Evolutionary conservation across 2,113 vertebrate genomes (phyloP), one percentile per base, ranked within the genome.

Genomic region (Callaeas wilsoni): DNA sequence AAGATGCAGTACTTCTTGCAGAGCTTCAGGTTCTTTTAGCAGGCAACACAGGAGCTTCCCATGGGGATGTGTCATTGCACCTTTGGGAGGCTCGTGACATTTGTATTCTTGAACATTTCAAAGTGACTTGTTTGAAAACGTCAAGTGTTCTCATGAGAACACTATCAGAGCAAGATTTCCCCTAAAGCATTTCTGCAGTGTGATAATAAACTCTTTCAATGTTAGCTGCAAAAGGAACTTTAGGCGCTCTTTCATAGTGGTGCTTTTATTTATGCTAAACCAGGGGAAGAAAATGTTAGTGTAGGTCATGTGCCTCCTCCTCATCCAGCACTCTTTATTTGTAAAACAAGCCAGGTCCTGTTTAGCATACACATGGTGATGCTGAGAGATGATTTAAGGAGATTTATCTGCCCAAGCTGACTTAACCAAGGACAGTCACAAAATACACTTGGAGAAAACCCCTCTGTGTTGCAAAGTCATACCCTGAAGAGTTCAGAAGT

Each of bases 191-290:
- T 95, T 93, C 74, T 95, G 53, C 67, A 84, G 30, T 16, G 37
- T 57, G 41, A 77, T 92, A 89, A 86, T 91, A 90, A 92, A 94
- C 47, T 83, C 68, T 87, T 92, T 95, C 93, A 90, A 13, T 84
- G 59, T 79, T 83, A 89, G 62, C 75, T 91, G 83, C 84, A 97
- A 78, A 96, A 86, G 12, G 35, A 91, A 53, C 87, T 89, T 94
- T 37, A 93, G 86, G 60, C 35, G 13, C 47, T 53, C 64, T 90
- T 92, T 92, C 83, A 91, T 59, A 87, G 62, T 50, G n/a, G 59
- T 75, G 60, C 67, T 84, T 96, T 93, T 92, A 89, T 86, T 69
- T 63, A 84, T 37, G 10, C 77, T 81, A 55, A 93, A 90, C 25
- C 13, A 50, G 44, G 42, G 49, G 75, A 92, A 91, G 78, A 85